Evolutionary conservation across 35 echinoderm and acorn worm genomes (phyloP), one percentile per base, ranked within the genome.

Genomic region (Apostichopus japonicus): DNA sequence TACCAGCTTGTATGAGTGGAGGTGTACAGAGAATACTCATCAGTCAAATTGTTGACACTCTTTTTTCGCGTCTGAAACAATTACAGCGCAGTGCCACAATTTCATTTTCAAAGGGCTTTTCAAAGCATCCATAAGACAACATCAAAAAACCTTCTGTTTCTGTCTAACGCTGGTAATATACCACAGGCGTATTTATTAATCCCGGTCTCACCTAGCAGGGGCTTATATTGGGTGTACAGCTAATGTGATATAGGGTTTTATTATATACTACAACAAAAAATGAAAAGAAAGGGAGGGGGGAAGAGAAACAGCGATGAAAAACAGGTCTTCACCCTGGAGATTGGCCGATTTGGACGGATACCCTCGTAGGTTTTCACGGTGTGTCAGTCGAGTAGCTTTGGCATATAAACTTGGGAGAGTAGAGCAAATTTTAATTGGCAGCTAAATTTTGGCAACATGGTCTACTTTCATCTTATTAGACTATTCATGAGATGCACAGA

Each of bases 391-490:
- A 67, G 63, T 67, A 67, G 9, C 63, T 80, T 22, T 44, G 78
- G 6, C n/a, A 33, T 7, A 67, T 15, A 67, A 67, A 67, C 11
- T 13, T 17, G 13, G 33, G 79, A 56, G 79, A 54, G 79, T 6
- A 55, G 51, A 15, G 33, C 54, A 67, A 67, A 24, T 10, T 83
- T 83, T 83, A 83, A 83, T 83, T 83, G 51, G 10, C 19, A 54
- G 79, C 44, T n/a, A 55, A 54, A 54, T 83, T 83, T 44, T 44
- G 33, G 79, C 17, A 44, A 83, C 33, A 53, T 83, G 79, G 13
- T 83, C 79, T n/a, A 83, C 79, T 83, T 83, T 83, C 79, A 83
- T 83, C 51, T 83, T 3, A 83, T 83, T 83, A 83, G 79, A 83
- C 44, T 83, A 83, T 83, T 83, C 79, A 33, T 83, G 79, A 83